A percentile compares a stretch with the other conserved stretches of the same genome.
Conservation (phyloP, 2,888 invertebrate genomes). For the Idaea straminata region DNA sequence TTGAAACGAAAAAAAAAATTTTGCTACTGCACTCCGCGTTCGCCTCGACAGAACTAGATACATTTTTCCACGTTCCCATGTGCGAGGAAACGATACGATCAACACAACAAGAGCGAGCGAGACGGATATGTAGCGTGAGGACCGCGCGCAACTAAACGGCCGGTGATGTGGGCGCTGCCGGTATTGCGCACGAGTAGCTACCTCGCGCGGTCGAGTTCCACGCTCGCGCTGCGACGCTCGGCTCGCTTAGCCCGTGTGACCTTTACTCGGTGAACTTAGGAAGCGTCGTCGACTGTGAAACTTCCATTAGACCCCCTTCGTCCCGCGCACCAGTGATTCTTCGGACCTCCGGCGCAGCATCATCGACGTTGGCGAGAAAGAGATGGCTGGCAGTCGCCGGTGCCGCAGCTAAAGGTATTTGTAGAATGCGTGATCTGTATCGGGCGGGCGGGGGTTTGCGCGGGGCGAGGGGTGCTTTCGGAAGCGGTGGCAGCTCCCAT, state of each 20-base stretch:
- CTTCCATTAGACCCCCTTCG: constrained; percentile 73
- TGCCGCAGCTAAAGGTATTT: constrained; percentile 75
- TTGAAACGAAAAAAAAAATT: constrained; percentile 76
- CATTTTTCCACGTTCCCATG: constrained; percentile 75
- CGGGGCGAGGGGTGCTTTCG: constrained; percentile 74
- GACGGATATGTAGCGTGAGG: constrained; percentile 49
- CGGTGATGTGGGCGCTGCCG: constrained; percentile 78
- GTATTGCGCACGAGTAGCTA: constrained; percentile 78
- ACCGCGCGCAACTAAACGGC: constrained; percentile 65
- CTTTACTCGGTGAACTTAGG: constrained; percentile 79
- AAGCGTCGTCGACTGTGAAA: constrained; percentile 76
- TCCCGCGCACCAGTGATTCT: constrained; percentile 57
- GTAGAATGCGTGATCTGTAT: constrained; percentile 81
- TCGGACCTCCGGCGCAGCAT: constrained; percentile 58
- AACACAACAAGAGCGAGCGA: constrained; percentile 42
- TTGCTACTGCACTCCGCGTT: constrained; percentile 78
- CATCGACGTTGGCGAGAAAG: constrained; percentile 65
- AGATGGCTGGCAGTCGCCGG: constrained; percentile 68
- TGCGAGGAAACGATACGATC: constrained; percentile 45
- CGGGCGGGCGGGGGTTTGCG: constrained; percentile 67
- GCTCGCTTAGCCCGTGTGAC: constrained; percentile 76
- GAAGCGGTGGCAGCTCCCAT: constrained; percentile 80
- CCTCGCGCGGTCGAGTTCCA: constrained; percentile 72
- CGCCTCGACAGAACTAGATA: constrained; percentile 78
- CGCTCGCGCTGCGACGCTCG: constrained; percentile 72